A percentile compares a stretch with the other conserved stretches of the same genome.
Evolutionary conservation across 2,888 invertebrate species (phyloP).

Genomic region (Thysanoteuthis rhombus): DNA sequence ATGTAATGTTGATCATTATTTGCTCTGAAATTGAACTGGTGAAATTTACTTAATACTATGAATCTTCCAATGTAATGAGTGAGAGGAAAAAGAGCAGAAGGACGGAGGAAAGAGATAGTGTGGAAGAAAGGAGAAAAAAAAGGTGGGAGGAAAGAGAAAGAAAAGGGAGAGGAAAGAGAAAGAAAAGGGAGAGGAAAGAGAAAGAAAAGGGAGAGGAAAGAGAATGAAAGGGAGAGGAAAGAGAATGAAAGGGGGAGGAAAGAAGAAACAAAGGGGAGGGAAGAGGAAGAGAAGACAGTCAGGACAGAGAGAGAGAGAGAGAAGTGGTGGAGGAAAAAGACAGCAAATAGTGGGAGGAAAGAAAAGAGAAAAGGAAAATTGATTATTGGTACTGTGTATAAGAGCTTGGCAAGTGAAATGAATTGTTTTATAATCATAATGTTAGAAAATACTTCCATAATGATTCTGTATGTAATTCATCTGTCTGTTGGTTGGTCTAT

Average conservation of each 20-base stretch:
- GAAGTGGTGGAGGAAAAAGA: not conserved
- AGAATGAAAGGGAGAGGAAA: not conserved
- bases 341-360: not conserved
- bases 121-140: too few species aligned
- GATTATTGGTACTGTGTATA: not conserved
- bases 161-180: not conserved
- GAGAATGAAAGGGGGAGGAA: not conserved
- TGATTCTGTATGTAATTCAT: not conserved
- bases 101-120: too few species aligned
- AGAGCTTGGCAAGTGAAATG: not conserved
- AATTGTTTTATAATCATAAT: not conserved
- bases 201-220: not conserved
- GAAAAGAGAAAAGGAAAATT: too few species aligned
- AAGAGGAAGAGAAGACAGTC: not conserved
- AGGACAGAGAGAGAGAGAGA: not conserved
- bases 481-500: not conserved
- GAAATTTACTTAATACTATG: too few species aligned
- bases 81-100: too few species aligned
- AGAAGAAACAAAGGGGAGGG: not conserved
- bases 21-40: too few species aligned
- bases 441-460: not conserved
- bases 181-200: not conserved
- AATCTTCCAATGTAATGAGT: too few species aligned
- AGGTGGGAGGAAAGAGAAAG: not conserved
- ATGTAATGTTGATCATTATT: too few species aligned